These are phyloP conservation scores for Apaloderma vittatum DNA, from an alignment of 2,113 vertebrate species.

Conservation along the genomic window DNA sequence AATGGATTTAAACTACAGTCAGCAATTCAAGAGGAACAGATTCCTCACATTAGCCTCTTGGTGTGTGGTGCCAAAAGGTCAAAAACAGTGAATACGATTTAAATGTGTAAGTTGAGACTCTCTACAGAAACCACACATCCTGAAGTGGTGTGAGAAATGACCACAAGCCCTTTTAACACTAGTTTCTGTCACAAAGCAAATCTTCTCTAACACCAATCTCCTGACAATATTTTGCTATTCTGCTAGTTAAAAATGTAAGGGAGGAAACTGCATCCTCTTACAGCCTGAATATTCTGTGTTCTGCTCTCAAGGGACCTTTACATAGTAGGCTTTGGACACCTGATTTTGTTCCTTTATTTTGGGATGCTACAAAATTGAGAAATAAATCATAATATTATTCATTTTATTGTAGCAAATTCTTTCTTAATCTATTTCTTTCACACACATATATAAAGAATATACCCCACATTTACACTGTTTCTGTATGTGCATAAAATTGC, in stretches of 20 bases:
- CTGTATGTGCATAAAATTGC: slow-evolving; percentile 25
- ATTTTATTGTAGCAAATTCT: neutral
- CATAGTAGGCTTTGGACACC: neutral
- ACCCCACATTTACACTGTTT: neutral
- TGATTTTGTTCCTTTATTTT: slow-evolving; percentile 30
- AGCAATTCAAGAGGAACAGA: slow-evolving; percentile 78
- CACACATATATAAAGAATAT: neutral
- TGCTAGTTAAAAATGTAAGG: slow-evolving; percentile 37
- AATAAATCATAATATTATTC: slow-evolving; percentile 27
- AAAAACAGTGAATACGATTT: slow-evolving; percentile 72
- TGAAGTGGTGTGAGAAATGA: slow-evolving; percentile 74
- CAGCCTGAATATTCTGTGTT: neutral
- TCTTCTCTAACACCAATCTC: slow-evolving; percentile 35
- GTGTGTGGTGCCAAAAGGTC: slow-evolving; percentile 77
- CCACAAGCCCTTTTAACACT: slow-evolving; percentile 68
- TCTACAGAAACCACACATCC: slow-evolving; percentile 62
- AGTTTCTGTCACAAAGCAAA: slow-evolving; percentile 59
- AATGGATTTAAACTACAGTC: slow-evolving; percentile 69
- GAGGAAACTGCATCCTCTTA: slow-evolving; percentile 2
- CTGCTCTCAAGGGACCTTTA: neutral
- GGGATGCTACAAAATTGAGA: neutral
- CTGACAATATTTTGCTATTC: slow-evolving; percentile 57
- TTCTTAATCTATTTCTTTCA: neutral
- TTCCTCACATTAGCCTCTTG: slow-evolving; percentile 74
- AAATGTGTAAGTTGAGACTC: slow-evolving; percentile 75